These are phyloP conservation scores for Pocillopora damicornis DNA, from an alignment of 64 coral and sea anemone genomes.

Conservation along the genomic window DNA sequence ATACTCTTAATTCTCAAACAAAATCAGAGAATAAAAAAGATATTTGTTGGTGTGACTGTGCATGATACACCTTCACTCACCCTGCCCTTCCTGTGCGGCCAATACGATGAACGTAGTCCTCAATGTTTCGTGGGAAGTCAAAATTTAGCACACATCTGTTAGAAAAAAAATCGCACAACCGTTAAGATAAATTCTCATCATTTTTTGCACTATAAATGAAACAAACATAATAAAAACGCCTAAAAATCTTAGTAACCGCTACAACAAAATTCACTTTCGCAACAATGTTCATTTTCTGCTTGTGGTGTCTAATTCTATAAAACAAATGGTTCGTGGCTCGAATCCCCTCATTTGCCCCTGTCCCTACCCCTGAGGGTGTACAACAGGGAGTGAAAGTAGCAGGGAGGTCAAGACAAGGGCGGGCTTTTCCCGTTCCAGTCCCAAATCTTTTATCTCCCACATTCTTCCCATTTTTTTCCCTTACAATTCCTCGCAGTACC, in stretches of 20 bases:
- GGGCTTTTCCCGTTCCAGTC: no score
- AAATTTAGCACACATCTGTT: constrained; percentile 85
- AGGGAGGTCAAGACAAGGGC: no score
- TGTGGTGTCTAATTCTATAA: no score
- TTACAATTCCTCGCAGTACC: not conserved
- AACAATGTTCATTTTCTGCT: no score
- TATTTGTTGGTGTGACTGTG: no score
- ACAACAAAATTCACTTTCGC: no score
- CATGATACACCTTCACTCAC: constrained; percentile 40
- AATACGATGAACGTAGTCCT: constrained; percentile 96
- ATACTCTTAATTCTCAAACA: no score
- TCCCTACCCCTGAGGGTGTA: no score
- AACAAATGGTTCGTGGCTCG: no score
- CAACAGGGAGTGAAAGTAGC: no score
- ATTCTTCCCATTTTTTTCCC: not conserved
- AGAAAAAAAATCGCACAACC: not conserved
- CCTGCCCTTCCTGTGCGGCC: constrained; percentile 93
- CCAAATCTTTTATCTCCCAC: not conserved
- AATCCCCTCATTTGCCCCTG: no score
- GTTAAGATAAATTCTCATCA: not conserved
- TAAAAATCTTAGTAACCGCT: not conserved
- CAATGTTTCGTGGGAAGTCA: constrained; percentile 94
- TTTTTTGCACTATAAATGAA: not conserved
- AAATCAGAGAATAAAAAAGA: no score
- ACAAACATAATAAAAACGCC: not conserved